Evolutionary conservation across 1,140 invertebrate genomes (phyloP), one percentile per base, ranked within the genome.

Genomic region (Sarcophaga peregrina): DNA sequence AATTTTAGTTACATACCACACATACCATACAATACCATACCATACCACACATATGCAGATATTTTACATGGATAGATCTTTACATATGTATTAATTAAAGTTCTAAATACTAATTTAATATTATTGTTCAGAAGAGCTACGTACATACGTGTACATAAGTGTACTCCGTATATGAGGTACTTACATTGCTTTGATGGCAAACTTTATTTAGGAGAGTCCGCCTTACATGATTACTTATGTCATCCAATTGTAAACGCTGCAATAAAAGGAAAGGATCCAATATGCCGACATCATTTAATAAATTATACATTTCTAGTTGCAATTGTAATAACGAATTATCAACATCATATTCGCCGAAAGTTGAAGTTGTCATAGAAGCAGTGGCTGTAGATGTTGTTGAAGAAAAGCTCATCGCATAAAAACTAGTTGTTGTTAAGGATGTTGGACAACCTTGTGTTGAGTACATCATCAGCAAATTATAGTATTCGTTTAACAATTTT

Each of bases 401-500:
- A 37, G 25, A 37, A 37, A 4, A 2, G 25, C 68, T 17, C 45
- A 11, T 20, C 68, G 46, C 47, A 50, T 48, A 11, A 15, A 47
- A 17, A 10, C n/a, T 8, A 8, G 62, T 58, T 58, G 54, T 58
- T 58, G 54, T n/a, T n/a, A n/a, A n/a, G 54, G 54, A 20, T 20
- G 62, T 68, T 68, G 74, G 46, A 47, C 37, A 75, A 11, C 76
- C 52, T 82, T 80, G 48, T 46, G 83, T 52, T 74, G 54, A 58
- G 58, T 81, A 50, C 86, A 88, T 86, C 85, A 87, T 80, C 73
- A 89, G 85, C 80, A 89, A 86, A 87, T 87, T 87, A 83, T 87
- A 86, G 85, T 88, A 89, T 87, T 89, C 88, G 83, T 87, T 87
- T 81, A 89, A 87, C 82, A 89, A 88, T 85, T 87, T 86, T 81